These are phyloP conservation scores for Pterobdella sp. DNA, from an alignment of 2,888 invertebrate genomes.

Conservation along the genomic window DNA sequence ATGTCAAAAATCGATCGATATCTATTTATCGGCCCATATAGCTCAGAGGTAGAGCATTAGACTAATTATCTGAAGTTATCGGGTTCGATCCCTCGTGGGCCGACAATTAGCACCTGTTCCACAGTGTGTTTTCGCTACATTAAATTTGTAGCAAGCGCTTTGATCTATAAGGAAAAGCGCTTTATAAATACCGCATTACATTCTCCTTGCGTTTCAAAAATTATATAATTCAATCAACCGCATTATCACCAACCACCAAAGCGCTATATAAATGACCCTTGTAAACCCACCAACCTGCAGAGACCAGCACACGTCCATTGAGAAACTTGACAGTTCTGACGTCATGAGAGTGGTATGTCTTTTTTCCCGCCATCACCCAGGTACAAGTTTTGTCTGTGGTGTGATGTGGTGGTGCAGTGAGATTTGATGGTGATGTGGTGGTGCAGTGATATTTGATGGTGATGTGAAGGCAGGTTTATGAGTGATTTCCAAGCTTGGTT, in stretches of 20 bases:
- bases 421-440: neutral
- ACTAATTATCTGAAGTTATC: no score
- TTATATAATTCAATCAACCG: neutral
- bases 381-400: neutral
- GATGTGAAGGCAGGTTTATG: conserved; percentile 1
- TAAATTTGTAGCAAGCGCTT: no score
- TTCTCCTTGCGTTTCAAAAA: neutral
- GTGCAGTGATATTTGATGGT: neutral
- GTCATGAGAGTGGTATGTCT: conserved; percentile 11
- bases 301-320: neutral
- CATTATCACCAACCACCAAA: neutral
- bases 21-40: neutral
- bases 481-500: no score
- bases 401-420: neutral
- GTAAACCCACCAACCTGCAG: conserved; percentile 13
- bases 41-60: no score
- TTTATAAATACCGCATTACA: no score
- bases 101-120: no score
- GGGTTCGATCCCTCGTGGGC: no score
- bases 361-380: conserved; percentile 22
- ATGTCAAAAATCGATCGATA: neutral
- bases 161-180: no score
- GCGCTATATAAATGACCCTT: neutral
- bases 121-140: no score
- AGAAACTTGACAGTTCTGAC: conserved; percentile 15